Percentiles rank a stretch among this genome's conserved stretches.
Conservation (phyloP, 1,140 invertebrate species). For the Drosophila kikkawai region DNA sequence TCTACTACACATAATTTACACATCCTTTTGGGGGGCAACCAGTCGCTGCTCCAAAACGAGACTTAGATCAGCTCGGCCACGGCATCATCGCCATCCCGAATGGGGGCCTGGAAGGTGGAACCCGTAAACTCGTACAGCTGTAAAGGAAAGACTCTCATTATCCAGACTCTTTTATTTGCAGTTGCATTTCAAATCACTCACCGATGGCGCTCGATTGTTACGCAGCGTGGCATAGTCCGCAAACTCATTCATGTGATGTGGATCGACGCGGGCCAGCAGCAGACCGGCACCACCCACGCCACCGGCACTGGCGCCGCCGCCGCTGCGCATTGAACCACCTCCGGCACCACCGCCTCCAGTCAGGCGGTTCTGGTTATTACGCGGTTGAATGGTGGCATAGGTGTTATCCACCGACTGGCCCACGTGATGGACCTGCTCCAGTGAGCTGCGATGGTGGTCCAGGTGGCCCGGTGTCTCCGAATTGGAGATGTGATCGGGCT, state of each 20-base stretch:
- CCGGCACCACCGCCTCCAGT: slow-evolving; percentile 60
- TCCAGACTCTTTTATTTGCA: neutral
- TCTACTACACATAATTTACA: slow-evolving; percentile 70
- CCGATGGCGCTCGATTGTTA: slow-evolving; percentile 80
- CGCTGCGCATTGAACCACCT: slow-evolving; percentile 81
- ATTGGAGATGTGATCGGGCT: slow-evolving; percentile 86
- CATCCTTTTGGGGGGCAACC: slow-evolving; percentile 13
- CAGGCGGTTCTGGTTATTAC: slow-evolving; percentile 84
- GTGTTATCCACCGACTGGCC: slow-evolving; percentile 89
- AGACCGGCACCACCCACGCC: slow-evolving; percentile 65
- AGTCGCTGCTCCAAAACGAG: neutral
- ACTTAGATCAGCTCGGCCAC: slow-evolving; percentile 89
- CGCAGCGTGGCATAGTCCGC: slow-evolving; percentile 90
- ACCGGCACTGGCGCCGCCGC: slow-evolving; percentile 65
- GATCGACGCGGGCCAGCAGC: slow-evolving; percentile 81
- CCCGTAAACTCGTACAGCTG: slow-evolving; percentile 87
- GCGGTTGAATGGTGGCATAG: slow-evolving; percentile 94
- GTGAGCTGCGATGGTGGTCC: slow-evolving; percentile 76
- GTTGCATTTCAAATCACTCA: slow-evolving; percentile 16
- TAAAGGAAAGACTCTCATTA: neutral
- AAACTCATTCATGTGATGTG: slow-evolving; percentile 85
- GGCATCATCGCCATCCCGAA: slow-evolving; percentile 89
- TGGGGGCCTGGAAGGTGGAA: slow-evolving; percentile 90
- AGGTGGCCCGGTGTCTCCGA: slow-evolving; percentile 81
- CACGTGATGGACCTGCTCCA: slow-evolving; percentile 85